These are phyloP conservation scores for Hippopotamus amphibius DNA, from an alignment of 2,113 vertebrate genomes.

Conservation along the genomic window DNA sequence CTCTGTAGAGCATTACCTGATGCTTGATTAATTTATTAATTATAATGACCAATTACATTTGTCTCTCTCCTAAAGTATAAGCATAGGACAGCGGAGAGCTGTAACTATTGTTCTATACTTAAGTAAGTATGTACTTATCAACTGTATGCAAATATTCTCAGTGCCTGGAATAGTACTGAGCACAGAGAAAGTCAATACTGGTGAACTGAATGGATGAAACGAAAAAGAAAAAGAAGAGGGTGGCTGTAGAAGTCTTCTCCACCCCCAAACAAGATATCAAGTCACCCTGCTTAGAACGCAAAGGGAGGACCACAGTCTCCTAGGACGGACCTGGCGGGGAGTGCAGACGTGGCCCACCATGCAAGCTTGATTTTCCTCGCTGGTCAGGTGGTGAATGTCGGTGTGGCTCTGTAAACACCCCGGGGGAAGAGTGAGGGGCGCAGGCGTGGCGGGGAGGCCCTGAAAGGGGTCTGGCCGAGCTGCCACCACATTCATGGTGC, in stretches of 20 bases:
- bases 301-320: neutral
- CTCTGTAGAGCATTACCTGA: neutral
- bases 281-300: neutral
- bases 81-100: neutral
- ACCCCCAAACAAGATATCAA: neutral
- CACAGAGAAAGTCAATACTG: neutral
- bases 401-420: neutral
- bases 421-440: neutral
- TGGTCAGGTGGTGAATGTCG: fast-evolving
- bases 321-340: fast-evolving
- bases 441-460: fast-evolving
- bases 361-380: neutral
- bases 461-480: fast-evolving
- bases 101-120: too few species aligned
- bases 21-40: neutral
- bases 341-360: too few species aligned
- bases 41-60: neutral
- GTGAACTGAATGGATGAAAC: neutral
- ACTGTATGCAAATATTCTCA: too few species aligned
- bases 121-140: too few species aligned
- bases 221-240: neutral
- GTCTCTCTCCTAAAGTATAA: neutral
- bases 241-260: neutral
- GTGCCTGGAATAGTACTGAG: neutral
- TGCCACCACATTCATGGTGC: fast-evolving